phyloP scores from a whole-genome alignment of 2,113 vertebrate species.

The Aplodontia rufa region DNA sequence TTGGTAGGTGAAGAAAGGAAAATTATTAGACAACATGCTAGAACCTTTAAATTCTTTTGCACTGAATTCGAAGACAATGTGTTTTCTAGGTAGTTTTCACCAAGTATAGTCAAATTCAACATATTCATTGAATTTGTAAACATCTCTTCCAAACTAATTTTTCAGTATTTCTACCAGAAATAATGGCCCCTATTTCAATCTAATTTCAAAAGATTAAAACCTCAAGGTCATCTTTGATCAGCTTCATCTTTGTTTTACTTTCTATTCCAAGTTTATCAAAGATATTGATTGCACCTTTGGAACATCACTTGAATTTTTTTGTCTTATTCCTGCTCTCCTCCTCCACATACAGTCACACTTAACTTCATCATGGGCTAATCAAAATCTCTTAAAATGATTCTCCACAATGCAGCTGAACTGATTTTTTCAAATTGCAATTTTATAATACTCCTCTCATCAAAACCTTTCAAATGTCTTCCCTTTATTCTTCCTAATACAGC shows the following conservation, averaged over 20 bases:
- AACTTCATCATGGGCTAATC: not conserved
- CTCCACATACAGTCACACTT: not conserved
- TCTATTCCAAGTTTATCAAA: not conserved
- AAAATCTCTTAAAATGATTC: not conserved
- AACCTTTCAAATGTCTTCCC: not conserved
- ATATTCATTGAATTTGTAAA: not conserved
- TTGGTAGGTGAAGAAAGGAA: not conserved
- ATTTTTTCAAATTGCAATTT: not conserved
- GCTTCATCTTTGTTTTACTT: not conserved
- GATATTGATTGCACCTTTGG: not conserved
- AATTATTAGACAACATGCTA: not conserved
- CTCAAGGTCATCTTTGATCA: not conserved
- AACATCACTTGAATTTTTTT: not conserved
- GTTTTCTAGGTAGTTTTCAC: not conserved
- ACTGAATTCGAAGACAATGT: not conserved
- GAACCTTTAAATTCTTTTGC: not conserved
- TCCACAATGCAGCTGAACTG: not conserved
- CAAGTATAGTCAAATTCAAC: not conserved
- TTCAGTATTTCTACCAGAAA: not conserved
- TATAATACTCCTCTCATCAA: not conserved
- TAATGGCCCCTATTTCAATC: not conserved
- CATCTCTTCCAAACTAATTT: not conserved
- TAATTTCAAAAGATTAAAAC: not conserved
- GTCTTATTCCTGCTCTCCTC: not conserved
- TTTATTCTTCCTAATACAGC: not conserved